Conservation (phyloP, 2,797 vertebrate species). For the Carapus acus region DNA sequence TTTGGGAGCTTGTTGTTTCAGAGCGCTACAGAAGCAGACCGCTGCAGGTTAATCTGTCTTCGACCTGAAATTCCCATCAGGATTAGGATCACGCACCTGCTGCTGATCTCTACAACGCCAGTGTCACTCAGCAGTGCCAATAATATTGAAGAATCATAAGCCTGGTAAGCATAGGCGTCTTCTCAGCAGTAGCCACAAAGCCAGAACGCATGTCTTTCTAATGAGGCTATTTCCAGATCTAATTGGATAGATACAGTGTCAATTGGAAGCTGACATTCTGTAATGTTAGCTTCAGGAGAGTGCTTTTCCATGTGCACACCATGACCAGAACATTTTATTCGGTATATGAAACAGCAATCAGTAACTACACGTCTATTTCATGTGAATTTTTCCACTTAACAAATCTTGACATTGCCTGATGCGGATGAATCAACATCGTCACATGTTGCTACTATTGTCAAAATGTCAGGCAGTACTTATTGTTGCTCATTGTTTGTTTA, state of each 20-base stretch:
- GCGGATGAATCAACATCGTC: no score
- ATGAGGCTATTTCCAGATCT: constrained; percentile 9
- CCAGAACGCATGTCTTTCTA: not conserved
- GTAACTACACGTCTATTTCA: no score
- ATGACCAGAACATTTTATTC: no score
- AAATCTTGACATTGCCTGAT: no score
- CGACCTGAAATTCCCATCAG: constrained; percentile 61
- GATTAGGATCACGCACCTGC: constrained; percentile 69
- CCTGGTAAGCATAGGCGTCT: constrained; percentile 16
- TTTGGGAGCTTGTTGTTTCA: constrained; percentile 38
- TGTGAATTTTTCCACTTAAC: no score
- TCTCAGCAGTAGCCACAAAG: constrained; percentile 1
- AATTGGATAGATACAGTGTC: constrained; percentile 2
- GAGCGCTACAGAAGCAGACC: constrained; percentile 51
- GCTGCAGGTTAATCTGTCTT: constrained; percentile 72
- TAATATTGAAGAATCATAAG: constrained; percentile 44
- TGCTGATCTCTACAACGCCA: constrained; percentile 56
- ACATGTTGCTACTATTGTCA: no score
- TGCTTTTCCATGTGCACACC: no score
- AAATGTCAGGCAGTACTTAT: no score
- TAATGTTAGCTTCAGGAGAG: no score
- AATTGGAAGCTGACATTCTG: constrained; percentile 1
- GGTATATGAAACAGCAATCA: no score
- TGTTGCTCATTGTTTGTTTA: no score
- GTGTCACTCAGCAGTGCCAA: constrained; percentile 35